A percentile compares a stretch with the other conserved stretches of the same genome.
Conservation (phyloP, 2,888 invertebrate species). For the Leucoma salicis region DNA sequence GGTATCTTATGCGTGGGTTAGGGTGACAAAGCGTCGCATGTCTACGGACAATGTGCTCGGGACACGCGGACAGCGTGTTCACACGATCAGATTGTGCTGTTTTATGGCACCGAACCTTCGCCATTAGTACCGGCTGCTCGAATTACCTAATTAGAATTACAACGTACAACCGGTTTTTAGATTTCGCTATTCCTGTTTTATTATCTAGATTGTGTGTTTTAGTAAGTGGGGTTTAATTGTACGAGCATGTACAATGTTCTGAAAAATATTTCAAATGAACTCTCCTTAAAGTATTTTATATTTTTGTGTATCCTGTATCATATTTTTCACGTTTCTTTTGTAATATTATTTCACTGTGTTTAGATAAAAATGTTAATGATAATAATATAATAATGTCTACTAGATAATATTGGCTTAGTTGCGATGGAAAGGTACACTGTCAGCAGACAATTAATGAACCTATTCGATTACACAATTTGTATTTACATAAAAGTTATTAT, state of each 20-base stretch:
- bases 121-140: conserved; percentile 71
- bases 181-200: conserved; percentile 43
- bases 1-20: conserved; percentile 51
- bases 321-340: not conserved
- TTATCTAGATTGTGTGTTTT: conserved; percentile 41
- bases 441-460: not conserved
- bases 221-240: conserved; percentile 25
- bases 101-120: conserved; percentile 66
- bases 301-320: too few species aligned
- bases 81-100: conserved; percentile 77
- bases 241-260: conserved; percentile 6
- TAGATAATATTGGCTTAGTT: too few species aligned
- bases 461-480: not conserved
- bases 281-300: not conserved
- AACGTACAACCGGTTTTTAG: conserved; percentile 56
- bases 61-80: conserved; percentile 71
- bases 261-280: not conserved
- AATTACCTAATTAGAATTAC: conserved; percentile 80
- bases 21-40: conserved; percentile 80
- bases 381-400: too few species aligned
- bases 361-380: not conserved
- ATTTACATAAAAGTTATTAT: not conserved
- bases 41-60: conserved; percentile 62
- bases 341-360: not conserved
- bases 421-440: not conserved